Percentiles rank a stretch among this genome's conserved stretches.
These are phyloP conservation scores for Beaufortia kweichowensis DNA, from an alignment of 2,113 vertebrate species.

Conservation along the genomic window DNA sequence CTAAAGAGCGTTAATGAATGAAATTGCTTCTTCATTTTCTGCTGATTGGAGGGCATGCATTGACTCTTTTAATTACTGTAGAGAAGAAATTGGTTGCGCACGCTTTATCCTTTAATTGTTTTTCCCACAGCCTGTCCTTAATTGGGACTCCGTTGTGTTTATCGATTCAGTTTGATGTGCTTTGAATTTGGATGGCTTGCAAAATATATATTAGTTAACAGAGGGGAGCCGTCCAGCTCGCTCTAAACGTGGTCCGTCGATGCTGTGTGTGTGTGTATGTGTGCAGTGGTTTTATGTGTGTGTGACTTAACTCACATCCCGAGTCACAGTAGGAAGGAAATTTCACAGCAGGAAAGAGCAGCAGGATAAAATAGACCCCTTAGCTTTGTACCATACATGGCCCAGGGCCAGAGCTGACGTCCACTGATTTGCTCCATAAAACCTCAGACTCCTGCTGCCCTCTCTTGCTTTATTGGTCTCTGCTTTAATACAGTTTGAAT, in stretches of 20 bases:
- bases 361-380: conserved; percentile 29
- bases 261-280: conserved; percentile 22
- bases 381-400: background rate
- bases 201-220: conserved; percentile 21
- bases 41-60: conserved; percentile 50
- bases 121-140: conserved; percentile 45
- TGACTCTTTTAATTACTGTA: conserved; percentile 53
- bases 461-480: background rate
- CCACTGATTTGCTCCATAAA: conserved; percentile 28
- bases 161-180: conserved; percentile 52
- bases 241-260: background rate
- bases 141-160: conserved; percentile 53
- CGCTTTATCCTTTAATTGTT: conserved; percentile 55
- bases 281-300: background rate
- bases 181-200: conserved; percentile 46
- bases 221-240: background rate
- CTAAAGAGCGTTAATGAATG: conserved; percentile 36
- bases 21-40: conserved; percentile 40
- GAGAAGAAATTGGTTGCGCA: conserved; percentile 51
- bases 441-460: background rate
- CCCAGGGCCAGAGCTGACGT: background rate
- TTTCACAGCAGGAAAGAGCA: conserved; percentile 15
- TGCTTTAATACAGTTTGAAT: background rate
- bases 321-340: conserved; percentile 21
- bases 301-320: background rate